Base-by-base conservation (phyloP, 2,888 invertebrate genomes). In the Corythucha ciliata region DNA sequence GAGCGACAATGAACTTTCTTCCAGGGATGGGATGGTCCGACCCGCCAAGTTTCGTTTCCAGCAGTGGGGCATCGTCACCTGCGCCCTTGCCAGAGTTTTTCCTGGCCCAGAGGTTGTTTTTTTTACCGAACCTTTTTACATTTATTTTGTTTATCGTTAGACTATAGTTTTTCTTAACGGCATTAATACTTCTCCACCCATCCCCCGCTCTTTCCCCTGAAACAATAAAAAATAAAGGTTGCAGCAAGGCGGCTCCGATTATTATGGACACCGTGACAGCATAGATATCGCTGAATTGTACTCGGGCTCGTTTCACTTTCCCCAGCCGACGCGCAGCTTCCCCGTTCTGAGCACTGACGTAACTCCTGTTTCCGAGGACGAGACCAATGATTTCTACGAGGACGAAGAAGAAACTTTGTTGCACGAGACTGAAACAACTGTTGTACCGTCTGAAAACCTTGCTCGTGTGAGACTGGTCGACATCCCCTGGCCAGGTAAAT, bases 1-100 rank as follows among this genome's bases (percentile, higher is more conserved):
- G n/a, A n/a, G n/a, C n/a, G n/a, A n/a, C n/a, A n/a, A n/a, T n/a
- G n/a, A 20, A 10, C 40, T 10, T 21, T 32, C n/a, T 49, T 50
- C 67, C 68, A 66, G 86, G 85, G 57, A 63, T 70, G 36, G 70
- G 70, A 16, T 89, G 87, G 86, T 86, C 86, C 66, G 86, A 84
- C 3, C 87, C 89, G 5, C 86, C 87, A 0, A 90, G 88, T 50
- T 79, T 85, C 45, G 75, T 86, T 48, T 89, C 89, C 0, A 84
- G 82, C 6, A 60, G 61, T 49, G 59, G 59, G n/a, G 88, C 89
- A 0, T 88, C 87, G 0, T 90, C 90, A 1, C 90, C 90, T 25
- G 81, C 80, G 61, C 79, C 78, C 16, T 71, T 75, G 65, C 74
- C 76, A 12, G 75, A 79, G 64, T 67, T 74, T 62, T 67, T 72